Percentiles rank a stretch among this genome's conserved stretches.
Conservation (phyloP, 2,888 invertebrate species). For the Molanna angustata region DNA sequence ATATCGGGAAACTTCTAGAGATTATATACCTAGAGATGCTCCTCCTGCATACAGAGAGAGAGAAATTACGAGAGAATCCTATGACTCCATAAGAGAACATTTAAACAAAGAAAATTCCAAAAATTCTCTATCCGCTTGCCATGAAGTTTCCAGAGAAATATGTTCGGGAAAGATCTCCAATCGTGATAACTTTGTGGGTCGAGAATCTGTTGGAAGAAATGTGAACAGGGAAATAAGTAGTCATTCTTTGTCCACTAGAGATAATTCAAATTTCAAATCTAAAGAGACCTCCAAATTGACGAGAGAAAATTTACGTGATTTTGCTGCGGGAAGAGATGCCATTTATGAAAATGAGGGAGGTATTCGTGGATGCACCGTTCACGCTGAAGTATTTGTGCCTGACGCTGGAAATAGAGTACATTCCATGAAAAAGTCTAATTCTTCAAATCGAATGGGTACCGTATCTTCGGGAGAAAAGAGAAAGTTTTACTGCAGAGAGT, state of each 20-base stretch:
- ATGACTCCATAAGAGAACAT: slow-evolving; percentile 15
- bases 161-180: slow-evolving; percentile 5
- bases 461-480: slow-evolving; percentile 58
- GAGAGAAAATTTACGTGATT: slow-evolving; percentile 18
- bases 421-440: slow-evolving; percentile 49
- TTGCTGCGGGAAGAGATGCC: slow-evolving; percentile 25
- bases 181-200: neutral
- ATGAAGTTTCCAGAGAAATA: slow-evolving; percentile 1
- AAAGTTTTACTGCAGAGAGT: slow-evolving; percentile 87
- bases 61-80: slow-evolving; percentile 39
- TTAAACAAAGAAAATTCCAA: slow-evolving; percentile 15
- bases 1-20: slow-evolving; percentile 42
- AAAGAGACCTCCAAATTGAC: slow-evolving; percentile 10
- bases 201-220: neutral
- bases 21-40: slow-evolving; percentile 37
- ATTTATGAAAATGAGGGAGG: slow-evolving; percentile 31
- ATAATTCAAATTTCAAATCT: neutral
- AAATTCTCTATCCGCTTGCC: slow-evolving; percentile 11
- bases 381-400: slow-evolving; percentile 24
- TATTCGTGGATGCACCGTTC: slow-evolving; percentile 22
- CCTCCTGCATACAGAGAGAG: slow-evolving; percentile 36
- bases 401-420: slow-evolving; percentile 27
- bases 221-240: slow-evolving; percentile 12
- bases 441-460: slow-evolving; percentile 43
- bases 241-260: slow-evolving; percentile 11